A percentile compares a stretch with the other conserved stretches of the same genome.
Conservation (phyloP, 2,888 invertebrate genomes). For the Troides oblongomaculatus region DNA sequence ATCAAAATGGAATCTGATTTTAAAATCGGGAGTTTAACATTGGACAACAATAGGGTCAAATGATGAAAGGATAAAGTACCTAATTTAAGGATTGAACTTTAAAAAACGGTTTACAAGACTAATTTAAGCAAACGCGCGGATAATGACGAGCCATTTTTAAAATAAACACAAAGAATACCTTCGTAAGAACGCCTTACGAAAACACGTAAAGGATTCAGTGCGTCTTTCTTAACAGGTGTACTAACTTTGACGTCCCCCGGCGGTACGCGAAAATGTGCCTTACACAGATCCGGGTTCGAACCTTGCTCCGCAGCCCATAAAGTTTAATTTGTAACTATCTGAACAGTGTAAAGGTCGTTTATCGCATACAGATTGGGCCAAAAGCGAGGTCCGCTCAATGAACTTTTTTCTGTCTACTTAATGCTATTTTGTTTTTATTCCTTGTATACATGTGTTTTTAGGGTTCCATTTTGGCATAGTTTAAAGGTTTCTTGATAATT, state of each 20-base stretch:
- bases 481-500: too few relatives aligned
- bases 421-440: constrained; percentile 75
- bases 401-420: constrained; percentile 68
- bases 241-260: constrained; percentile 34
- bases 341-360: constrained; percentile 2
- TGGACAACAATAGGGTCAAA: not conserved
- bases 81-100: too few relatives aligned
- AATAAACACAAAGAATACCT: constrained; percentile 62
- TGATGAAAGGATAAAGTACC: too few relatives aligned
- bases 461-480: not conserved
- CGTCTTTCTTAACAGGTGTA: constrained; percentile 70
- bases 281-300: constrained; percentile 13
- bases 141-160: constrained; percentile 36
- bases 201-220: constrained; percentile 70
- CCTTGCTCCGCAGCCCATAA: not conserved
- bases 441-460: constrained; percentile 32
- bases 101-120: not conserved
- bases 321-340: constrained; percentile 1
- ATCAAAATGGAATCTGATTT: not conserved
- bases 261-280: constrained; percentile 1
- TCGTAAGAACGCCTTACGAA: constrained; percentile 68
- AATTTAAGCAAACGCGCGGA: constrained; percentile 21
- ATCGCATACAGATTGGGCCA: constrained; percentile 7
- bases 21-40: not conserved
- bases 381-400: constrained; percentile 61